phyloP scores from a whole-genome alignment of 2,888 invertebrate genomes.

The Cetonia aurata region DNA sequence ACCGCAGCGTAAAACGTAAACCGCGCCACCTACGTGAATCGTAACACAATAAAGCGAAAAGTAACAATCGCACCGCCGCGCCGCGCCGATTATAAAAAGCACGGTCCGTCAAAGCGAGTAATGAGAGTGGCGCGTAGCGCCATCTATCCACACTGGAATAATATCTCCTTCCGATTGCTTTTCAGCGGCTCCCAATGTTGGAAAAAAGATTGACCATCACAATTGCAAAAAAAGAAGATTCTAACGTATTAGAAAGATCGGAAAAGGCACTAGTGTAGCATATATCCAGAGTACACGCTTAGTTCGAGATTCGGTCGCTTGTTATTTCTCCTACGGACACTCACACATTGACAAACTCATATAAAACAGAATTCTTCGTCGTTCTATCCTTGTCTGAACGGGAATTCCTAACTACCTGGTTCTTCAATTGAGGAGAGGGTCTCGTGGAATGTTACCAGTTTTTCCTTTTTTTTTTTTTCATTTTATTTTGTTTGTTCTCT shows the following conservation, averaged over 20 bases:
- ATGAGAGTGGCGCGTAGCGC: slow-evolving; percentile 13
- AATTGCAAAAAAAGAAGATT: too few relatives aligned
- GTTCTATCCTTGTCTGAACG: slow-evolving; percentile 24
- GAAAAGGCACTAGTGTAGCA: too few relatives aligned
- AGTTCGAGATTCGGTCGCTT: too few relatives aligned
- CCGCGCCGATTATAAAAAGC: neutral
- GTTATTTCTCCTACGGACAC: too few relatives aligned
- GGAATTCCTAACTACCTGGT: slow-evolving; percentile 38
- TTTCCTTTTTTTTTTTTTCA: slow-evolving; percentile 20
- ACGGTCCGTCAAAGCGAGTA: slow-evolving; percentile 4
- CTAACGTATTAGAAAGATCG: too few relatives aligned
- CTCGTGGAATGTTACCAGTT: slow-evolving; percentile 37
- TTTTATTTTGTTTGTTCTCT: slow-evolving; percentile 6
- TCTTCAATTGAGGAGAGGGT: slow-evolving; percentile 33
- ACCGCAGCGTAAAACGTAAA: neutral
- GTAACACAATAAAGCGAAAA: slow-evolving; percentile 8
- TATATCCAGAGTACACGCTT: too few relatives aligned
- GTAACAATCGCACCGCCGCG: neutral
- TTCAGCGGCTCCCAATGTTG: too few relatives aligned
- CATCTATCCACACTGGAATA: neutral
- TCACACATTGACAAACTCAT: too few relatives aligned
- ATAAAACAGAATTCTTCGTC: slow-evolving; percentile 20
- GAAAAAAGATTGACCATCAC: too few relatives aligned
- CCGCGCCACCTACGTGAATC: neutral
- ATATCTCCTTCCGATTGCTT: too few relatives aligned